These are phyloP conservation scores for Teleogryllus occipitalis DNA, from an alignment of 1,140 invertebrate genomes.

Conservation along the genomic window DNA sequence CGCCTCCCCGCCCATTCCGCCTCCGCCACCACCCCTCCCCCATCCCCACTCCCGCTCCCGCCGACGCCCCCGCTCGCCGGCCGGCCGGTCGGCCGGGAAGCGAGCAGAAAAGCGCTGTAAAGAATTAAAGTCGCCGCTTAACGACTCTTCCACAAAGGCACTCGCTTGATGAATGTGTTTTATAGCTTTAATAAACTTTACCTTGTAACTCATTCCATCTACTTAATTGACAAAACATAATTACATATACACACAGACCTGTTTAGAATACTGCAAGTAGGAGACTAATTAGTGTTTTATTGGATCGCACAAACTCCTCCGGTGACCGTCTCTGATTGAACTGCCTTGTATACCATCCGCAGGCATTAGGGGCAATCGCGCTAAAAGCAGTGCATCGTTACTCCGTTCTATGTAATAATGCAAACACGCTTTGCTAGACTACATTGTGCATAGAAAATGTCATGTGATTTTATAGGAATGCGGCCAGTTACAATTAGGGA, in stretches of 20 bases:
- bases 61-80: no score
- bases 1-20: no score
- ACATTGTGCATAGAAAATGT: conserved; percentile 5
- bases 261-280: neutral
- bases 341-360: neutral
- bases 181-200: neutral
- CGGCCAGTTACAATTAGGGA: conserved; percentile 3
- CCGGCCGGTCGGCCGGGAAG: no score
- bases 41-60: no score
- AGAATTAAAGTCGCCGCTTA: neutral
- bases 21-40: no score
- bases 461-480: conserved; percentile 5
- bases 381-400: neutral
- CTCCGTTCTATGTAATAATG: neutral
- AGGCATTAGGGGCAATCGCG: neutral
- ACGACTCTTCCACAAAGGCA: neutral
- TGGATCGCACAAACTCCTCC: neutral
- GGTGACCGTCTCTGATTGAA: neutral
- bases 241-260: conserved; percentile 4
- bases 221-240: conserved; percentile 6
- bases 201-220: neutral
- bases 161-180: neutral
- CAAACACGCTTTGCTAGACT: neutral
- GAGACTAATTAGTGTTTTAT: conserved; percentile 2
- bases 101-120: neutral